These are phyloP conservation scores for Dynastes tityus DNA, from an alignment of 2,888 invertebrate species.

Conservation along the genomic window DNA sequence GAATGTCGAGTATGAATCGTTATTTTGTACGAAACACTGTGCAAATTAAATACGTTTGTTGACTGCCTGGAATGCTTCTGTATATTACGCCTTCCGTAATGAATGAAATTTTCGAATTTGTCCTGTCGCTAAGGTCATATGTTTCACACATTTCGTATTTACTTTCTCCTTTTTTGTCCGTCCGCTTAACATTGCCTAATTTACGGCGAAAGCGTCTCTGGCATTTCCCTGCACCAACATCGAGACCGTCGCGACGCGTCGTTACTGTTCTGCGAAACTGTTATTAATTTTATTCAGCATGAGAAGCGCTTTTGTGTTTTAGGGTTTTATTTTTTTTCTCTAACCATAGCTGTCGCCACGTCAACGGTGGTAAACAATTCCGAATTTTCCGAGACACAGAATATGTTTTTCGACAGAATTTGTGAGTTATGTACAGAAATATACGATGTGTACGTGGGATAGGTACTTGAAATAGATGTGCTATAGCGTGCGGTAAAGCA, in stretches of 20 bases:
- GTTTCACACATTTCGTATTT: constrained; percentile 40
- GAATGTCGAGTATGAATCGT: no score
- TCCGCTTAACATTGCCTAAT: constrained; percentile 38
- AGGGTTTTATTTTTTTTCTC: constrained; percentile 5
- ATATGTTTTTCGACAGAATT: constrained; percentile 38
- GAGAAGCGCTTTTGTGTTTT: constrained; percentile 40
- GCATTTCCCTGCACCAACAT: constrained; percentile 8
- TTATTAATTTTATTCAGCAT: constrained; percentile 45
- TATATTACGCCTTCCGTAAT: constrained; percentile 23
- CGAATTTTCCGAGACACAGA: constrained; percentile 37
- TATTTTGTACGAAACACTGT: neutral
- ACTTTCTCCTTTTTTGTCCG: constrained; percentile 17
- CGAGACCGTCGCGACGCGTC: neutral
- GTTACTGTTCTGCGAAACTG: constrained; percentile 23
- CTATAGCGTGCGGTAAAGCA: constrained; percentile 1
- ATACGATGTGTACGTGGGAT: constrained; percentile 2
- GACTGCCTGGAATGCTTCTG: constrained; percentile 30
- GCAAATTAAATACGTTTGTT: constrained; percentile 39
- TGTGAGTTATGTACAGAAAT: constrained; percentile 16
- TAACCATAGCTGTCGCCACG: neutral
- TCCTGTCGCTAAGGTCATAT: constrained; percentile 25
- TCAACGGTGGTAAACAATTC: constrained; percentile 36
- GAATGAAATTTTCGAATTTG: constrained; percentile 45
- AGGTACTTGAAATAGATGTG: constrained; percentile 23
- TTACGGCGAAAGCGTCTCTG: constrained; percentile 39